Conservation (phyloP, 2,888 invertebrate genomes). For the Platycheirus albimanus region DNA sequence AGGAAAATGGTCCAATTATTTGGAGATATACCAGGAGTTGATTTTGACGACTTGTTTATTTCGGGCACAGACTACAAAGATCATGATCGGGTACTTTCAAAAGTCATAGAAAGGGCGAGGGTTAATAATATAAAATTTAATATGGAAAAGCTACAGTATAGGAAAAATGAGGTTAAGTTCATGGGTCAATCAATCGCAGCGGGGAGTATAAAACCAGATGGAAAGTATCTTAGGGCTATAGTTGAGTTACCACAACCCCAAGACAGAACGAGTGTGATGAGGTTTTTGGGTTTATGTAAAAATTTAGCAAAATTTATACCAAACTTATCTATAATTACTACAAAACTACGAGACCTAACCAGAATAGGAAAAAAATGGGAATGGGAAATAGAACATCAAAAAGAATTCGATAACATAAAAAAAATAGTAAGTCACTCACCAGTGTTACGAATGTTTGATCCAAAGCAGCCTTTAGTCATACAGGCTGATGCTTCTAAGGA, state of each 20-base stretch:
- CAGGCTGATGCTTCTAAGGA: neutral
- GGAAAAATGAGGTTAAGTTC: neutral
- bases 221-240: neutral
- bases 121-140: slow-evolving; percentile 73
- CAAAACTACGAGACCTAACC: too few relatives aligned
- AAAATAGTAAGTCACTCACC: slow-evolving; percentile 39
- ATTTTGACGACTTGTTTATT: neutral
- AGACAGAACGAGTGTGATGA: slow-evolving; percentile 21
- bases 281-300: slow-evolving; percentile 65
- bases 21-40: slow-evolving; percentile 47
- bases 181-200: neutral
- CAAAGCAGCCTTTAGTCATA: neutral
- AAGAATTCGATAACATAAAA: slow-evolving; percentile 54
- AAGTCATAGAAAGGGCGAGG: slow-evolving; percentile 45
- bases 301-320: slow-evolving; percentile 74
- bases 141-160: slow-evolving; percentile 74
- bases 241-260: too few relatives aligned
- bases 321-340: neutral
- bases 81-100: neutral
- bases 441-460: slow-evolving; percentile 17
- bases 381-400: too few relatives aligned
- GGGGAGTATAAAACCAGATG: neutral
- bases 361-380: too few relatives aligned
- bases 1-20: slow-evolving; percentile 50
- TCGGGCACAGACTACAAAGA: neutral